Evolutionary conservation across 2,797 vertebrate genomes (phyloP), one percentile per base, ranked within the genome.

Genomic region (Gobionotothen gibberifrons): DNA sequence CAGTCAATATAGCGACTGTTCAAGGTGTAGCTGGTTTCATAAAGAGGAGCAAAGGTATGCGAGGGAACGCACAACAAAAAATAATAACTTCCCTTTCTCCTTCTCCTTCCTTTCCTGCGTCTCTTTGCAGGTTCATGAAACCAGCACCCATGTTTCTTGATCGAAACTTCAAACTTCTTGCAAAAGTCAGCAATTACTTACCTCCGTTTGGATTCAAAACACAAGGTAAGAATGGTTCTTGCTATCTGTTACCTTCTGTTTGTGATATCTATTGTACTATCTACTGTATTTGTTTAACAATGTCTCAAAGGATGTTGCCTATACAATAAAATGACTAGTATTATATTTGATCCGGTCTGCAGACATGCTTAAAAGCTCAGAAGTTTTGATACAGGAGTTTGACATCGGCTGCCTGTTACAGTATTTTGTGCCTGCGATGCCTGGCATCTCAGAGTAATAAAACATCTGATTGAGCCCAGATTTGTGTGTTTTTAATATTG

Each of bases 171-270:
- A 97, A 93, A 84, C 96, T 94, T 67, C 96, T 97, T 86, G 90
- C 93, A 52, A 96, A 95, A 92, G 96, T 98, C 92, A 95, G 89
- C 88, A 95, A 93, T 86, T 97, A 96, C 73, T 94, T 97, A 69
- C 97, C 97, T 69, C 97, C 97, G 16, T 98, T 98, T 89, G 97
- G 97, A 82, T 96, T 98, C 93, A 98, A 96, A 96, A 97, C 97
- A 53, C 97, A 98, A 97, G 97, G 97, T 98, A 96, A 86, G 93
- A 79, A 17, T 53, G 16, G 43, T 53, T 78, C 3, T n/a, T 53
- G 42, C 21, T 2, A 19, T 52, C 21, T 15, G 3, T 57, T 22
- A 2, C 5, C 3, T 26, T 32, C 4, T 14, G 11, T n/a, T 2
- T 21, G 12, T 6, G 13, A 55, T 13, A 22, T 36, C 29, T 17